These are phyloP conservation scores for Sebastes itinus DNA, from an alignment of 2,797 vertebrate species.

Conservation along the genomic window DNA sequence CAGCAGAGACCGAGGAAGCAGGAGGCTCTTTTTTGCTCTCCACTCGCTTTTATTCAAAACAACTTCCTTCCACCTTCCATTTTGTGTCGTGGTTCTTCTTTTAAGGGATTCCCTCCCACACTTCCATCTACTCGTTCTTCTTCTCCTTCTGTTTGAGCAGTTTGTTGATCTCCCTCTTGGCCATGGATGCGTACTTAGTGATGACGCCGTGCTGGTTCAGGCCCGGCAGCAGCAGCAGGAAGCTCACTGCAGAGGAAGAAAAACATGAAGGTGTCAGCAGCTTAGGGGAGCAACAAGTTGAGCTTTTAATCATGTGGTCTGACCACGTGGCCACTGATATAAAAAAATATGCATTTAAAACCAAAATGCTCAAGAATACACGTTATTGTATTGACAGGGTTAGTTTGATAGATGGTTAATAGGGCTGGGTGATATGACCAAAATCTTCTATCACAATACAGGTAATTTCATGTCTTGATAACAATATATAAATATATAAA, in stretches of 20 bases:
- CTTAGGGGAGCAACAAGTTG: neutral
- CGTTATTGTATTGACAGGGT: neutral
- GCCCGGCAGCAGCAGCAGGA: constrained; percentile 92
- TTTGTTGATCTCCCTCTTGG: constrained; percentile 96
- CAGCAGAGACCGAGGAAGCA: constrained; percentile 10
- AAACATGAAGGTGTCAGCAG: neutral
- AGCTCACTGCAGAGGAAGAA: constrained; percentile 83
- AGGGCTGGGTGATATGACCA: no score
- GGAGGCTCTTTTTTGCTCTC: neutral
- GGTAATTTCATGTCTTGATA: no score
- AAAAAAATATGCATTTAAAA: neutral
- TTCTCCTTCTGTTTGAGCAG: constrained; percentile 98
- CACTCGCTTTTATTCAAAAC: constrained; percentile 1
- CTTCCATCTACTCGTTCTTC: constrained; percentile 88
- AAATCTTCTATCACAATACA: no score
- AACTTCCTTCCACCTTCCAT: constrained; percentile 21
- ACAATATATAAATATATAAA: rapidly evolving
- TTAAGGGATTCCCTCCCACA: neutral
- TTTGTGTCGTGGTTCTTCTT: neutral
- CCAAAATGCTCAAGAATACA: neutral
- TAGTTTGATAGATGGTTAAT: neutral
- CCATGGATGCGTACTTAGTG: constrained; percentile 93
- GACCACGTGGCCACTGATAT: neutral
- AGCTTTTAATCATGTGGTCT: neutral
- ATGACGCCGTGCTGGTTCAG: constrained; percentile 96